These are phyloP conservation scores for Tolmerus cingulatus DNA, from an alignment of 2,888 invertebrate species.

Conservation along the genomic window DNA sequence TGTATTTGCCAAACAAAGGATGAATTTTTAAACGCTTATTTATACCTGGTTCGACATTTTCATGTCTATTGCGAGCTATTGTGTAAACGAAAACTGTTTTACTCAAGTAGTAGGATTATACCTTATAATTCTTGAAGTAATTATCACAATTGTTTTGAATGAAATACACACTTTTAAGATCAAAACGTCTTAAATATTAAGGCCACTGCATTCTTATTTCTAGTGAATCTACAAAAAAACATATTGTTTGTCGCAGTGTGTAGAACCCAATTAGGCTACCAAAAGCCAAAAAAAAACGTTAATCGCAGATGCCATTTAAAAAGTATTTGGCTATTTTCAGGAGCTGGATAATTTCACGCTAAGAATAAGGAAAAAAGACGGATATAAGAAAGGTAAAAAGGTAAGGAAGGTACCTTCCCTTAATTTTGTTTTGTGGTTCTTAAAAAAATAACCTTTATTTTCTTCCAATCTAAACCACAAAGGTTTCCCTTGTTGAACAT, in stretches of 20 bases:
- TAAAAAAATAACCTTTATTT: background rate
- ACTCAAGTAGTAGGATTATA: too few species aligned
- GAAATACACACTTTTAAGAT: too few species aligned
- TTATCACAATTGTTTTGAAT: too few species aligned
- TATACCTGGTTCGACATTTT: too few species aligned
- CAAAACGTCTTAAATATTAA: background rate
- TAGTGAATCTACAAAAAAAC: background rate
- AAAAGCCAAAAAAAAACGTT: background rate
- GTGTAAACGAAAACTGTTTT: too few species aligned
- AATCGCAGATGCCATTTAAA: background rate
- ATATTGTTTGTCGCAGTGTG: background rate
- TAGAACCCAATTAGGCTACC: background rate
- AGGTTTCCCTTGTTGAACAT: background rate
- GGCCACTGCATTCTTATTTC: background rate
- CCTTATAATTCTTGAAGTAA: too few species aligned
- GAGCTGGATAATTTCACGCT: background rate
- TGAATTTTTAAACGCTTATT: too few species aligned
- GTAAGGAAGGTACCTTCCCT: background rate
- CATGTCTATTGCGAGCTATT: too few species aligned
- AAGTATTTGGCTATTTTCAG: background rate
- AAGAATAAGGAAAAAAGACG: background rate
- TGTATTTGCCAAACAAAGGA: too few species aligned
- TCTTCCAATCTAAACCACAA: background rate
- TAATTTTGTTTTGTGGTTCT: background rate
- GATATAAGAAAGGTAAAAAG: background rate